Percentiles rank a stretch among this genome's conserved stretches.
These are phyloP conservation scores for Hyles euphorbiae DNA, from an alignment of 1,140 invertebrate genomes.

Conservation along the genomic window DNA sequence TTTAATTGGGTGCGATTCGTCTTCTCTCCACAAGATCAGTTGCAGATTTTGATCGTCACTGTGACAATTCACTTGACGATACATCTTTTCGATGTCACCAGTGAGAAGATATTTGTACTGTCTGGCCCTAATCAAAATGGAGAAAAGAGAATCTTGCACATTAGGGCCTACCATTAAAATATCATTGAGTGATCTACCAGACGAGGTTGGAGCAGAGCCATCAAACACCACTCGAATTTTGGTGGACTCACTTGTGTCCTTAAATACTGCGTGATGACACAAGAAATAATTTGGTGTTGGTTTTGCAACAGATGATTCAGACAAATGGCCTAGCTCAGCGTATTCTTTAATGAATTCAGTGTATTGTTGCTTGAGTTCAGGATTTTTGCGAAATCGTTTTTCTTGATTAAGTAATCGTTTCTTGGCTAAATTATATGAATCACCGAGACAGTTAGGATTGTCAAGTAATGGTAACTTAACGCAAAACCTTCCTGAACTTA, in stretches of 20 bases:
- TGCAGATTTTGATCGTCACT: background rate
- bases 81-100: slow-evolving; percentile 36
- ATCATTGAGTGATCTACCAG: slow-evolving; percentile 7
- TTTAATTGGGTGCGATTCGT: background rate
- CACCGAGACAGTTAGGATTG: slow-evolving; percentile 25
- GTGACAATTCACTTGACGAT: background rate
- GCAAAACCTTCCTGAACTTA: slow-evolving; percentile 36
- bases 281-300: slow-evolving; percentile 12
- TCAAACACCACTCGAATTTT: slow-evolving; percentile 22
- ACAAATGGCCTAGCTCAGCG: slow-evolving; percentile 23
- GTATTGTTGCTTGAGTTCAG: slow-evolving; percentile 27
- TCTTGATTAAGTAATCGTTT: slow-evolving; percentile 36
- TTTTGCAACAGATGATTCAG: slow-evolving; percentile 14
- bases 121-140: slow-evolving; percentile 47
- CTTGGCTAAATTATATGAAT: slow-evolving; percentile 29
- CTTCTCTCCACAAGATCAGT: slow-evolving; percentile 3
- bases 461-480: slow-evolving; percentile 36
- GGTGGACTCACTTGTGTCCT: slow-evolving; percentile 14
- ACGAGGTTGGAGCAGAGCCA: slow-evolving; percentile 1
- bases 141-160: slow-evolving; percentile 27
- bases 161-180: slow-evolving; percentile 15
- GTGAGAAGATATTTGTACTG: slow-evolving; percentile 33
- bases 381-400: slow-evolving; percentile 32
- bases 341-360: slow-evolving; percentile 37
- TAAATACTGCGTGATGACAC: slow-evolving; percentile 19